These are phyloP conservation scores for Meloidogyne exigua DNA, from an alignment of 1,140 invertebrate genomes.

Conservation along the genomic window DNA sequence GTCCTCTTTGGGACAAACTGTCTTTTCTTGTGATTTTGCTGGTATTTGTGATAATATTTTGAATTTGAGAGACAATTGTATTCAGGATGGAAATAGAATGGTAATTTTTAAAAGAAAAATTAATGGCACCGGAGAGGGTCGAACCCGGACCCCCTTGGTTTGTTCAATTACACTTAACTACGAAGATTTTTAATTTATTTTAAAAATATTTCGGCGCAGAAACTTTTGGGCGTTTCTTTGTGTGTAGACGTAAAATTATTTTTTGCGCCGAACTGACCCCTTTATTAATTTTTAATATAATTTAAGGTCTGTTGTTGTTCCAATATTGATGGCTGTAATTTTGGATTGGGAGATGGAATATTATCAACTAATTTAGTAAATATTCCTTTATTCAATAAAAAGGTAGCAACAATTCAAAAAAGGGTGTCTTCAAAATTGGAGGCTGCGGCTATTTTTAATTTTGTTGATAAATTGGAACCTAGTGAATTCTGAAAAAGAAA, in stretches of 20 bases:
- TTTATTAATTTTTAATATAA: neutral
- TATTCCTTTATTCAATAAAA: too few species aligned
- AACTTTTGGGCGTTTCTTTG: neutral
- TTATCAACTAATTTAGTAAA: too few species aligned
- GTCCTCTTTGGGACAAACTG: neutral
- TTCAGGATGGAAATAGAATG: neutral
- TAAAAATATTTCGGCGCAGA: neutral
- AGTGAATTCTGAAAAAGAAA: too few species aligned
- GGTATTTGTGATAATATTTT: slow-evolving; percentile 16
- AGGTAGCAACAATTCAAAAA: too few species aligned
- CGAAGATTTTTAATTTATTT: too few species aligned
- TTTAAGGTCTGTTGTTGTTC: slow-evolving; percentile 16
- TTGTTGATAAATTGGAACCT: too few species aligned
- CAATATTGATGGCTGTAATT: slow-evolving; percentile 3
- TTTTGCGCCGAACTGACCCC: neutral
- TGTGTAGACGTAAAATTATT: neutral
- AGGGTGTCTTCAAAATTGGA: too few species aligned
- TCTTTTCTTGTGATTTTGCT: slow-evolving; percentile 8
- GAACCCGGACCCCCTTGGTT: too few species aligned
- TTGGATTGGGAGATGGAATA: neutral
- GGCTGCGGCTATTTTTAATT: too few species aligned
- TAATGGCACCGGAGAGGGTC: too few species aligned
- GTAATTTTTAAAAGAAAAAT: neutral
- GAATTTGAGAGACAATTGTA: slow-evolving; percentile 1
- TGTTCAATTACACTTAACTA: too few species aligned